Conservation (phyloP, 2,888 invertebrate genomes). For the Lasioglossum zephyrum region DNA sequence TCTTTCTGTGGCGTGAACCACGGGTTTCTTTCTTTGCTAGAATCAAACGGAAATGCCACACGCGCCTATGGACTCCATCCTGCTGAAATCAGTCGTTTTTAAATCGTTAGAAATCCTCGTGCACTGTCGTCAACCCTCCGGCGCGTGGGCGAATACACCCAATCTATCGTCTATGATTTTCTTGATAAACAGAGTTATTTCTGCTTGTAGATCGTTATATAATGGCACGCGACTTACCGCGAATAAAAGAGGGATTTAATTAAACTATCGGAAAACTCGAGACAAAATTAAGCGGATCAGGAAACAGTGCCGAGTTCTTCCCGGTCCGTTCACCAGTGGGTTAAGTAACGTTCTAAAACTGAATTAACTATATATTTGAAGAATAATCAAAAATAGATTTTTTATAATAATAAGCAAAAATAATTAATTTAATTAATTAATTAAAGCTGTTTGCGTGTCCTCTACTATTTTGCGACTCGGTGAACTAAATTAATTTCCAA, state of each 20-base stretch:
- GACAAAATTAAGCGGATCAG: background rate
- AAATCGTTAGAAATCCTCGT: background rate
- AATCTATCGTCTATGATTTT: background rate
- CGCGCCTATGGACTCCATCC: constrained; percentile 79
- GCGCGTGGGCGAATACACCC: background rate
- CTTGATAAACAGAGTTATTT: background rate
- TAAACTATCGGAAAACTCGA: background rate
- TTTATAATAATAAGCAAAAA: too few relatives aligned
- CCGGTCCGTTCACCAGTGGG: background rate
- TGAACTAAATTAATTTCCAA: background rate
- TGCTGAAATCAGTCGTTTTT: constrained; percentile 49
- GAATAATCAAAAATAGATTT: background rate
- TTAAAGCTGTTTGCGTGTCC: background rate
- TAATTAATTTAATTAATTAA: background rate
- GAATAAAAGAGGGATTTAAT: background rate
- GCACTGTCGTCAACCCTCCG: background rate
- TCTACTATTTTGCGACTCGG: background rate
- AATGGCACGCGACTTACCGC: background rate
- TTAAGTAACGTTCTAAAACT: background rate
- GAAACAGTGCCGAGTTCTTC: background rate
- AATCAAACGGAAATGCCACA: constrained; percentile 72
- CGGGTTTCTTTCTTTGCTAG: constrained; percentile 40
- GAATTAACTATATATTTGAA: background rate
- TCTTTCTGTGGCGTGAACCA: constrained; percentile 32
- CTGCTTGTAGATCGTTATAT: background rate